Evolutionary conservation across 2,797 vertebrate genomes (phyloP).

Genomic region (Ispidina picta): DNA sequence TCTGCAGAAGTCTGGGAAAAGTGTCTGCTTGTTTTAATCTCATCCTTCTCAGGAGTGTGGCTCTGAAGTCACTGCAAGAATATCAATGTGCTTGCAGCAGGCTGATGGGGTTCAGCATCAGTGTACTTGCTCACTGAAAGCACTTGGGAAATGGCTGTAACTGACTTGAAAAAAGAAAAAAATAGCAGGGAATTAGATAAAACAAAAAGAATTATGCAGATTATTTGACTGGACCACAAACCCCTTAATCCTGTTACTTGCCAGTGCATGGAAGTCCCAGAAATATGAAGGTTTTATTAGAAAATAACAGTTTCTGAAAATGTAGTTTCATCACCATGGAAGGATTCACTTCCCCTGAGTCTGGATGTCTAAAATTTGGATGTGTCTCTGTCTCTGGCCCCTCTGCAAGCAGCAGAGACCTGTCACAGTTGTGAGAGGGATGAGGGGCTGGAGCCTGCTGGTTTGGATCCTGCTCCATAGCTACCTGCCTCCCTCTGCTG

Average conservation of each 20-base stretch:
- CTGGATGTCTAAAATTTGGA: rapidly evolving
- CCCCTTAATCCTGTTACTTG: background rate
- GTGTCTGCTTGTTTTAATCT: background rate
- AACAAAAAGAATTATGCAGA: background rate
- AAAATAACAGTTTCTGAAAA: background rate
- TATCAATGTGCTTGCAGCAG: background rate
- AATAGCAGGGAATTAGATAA: background rate
- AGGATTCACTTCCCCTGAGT: background rate
- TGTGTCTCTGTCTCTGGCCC: background rate
- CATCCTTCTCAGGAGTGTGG: background rate
- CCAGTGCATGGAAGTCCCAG: background rate
- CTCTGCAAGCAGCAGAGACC: background rate
- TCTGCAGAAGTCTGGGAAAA: background rate
- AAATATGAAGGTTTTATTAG: background rate
- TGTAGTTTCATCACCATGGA: background rate
- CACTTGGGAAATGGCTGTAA: background rate
- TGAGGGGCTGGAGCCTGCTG: background rate
- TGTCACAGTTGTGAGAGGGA: background rate
- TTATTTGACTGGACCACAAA: background rate
- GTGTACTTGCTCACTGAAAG: background rate
- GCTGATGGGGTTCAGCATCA: background rate
- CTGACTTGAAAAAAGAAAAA: background rate
- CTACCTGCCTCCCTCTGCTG: background rate
- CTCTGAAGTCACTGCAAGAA: background rate
- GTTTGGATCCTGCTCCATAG: background rate